Percentiles rank a stretch among this genome's conserved stretches.
Conservation (phyloP, 1,140 invertebrate genomes). For the Archegozetes longisetosus region DNA sequence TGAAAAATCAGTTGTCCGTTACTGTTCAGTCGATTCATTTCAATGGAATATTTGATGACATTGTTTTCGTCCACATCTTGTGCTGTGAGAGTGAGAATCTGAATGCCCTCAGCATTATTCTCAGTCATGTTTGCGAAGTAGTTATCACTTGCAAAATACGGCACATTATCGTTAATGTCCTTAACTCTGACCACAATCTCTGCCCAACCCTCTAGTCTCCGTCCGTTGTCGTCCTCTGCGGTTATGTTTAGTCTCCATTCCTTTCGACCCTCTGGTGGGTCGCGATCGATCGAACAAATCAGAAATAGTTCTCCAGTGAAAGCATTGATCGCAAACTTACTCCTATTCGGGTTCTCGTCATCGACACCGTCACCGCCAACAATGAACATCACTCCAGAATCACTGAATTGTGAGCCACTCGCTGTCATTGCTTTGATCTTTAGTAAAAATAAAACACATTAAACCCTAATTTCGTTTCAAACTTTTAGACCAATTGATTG, state of each 20-base stretch:
- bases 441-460: not conserved
- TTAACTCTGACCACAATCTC: constrained; percentile 22
- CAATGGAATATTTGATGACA: constrained; percentile 72
- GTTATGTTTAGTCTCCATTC: constrained; percentile 88
- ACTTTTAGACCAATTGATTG: not conserved
- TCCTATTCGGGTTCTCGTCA: constrained; percentile 73
- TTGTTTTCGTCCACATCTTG: constrained; percentile 63
- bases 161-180: constrained; percentile 50
- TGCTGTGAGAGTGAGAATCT: not conserved
- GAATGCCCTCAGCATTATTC: not conserved
- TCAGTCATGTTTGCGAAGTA: constrained; percentile 50
- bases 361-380: constrained; percentile 42
- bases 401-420: not conserved
- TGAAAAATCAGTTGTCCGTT: constrained; percentile 84
- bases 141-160: constrained; percentile 54
- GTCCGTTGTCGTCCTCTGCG: constrained; percentile 85
- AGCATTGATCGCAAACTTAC: constrained; percentile 78
- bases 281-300: constrained; percentile 72
- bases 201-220: constrained; percentile 23
- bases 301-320: constrained; percentile 76
- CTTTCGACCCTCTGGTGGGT: constrained; percentile 83
- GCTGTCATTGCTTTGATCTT: not conserved
- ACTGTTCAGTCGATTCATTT: constrained; percentile 88
- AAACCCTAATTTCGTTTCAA: constrained; percentile 1
- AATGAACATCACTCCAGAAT: constrained; percentile 8